Percentiles rank a stretch among this genome's conserved stretches.
Evolutionary conservation across 64 coral and sea anemone genomes (phyloP).

Genomic region (Montipora cactus): DNA sequence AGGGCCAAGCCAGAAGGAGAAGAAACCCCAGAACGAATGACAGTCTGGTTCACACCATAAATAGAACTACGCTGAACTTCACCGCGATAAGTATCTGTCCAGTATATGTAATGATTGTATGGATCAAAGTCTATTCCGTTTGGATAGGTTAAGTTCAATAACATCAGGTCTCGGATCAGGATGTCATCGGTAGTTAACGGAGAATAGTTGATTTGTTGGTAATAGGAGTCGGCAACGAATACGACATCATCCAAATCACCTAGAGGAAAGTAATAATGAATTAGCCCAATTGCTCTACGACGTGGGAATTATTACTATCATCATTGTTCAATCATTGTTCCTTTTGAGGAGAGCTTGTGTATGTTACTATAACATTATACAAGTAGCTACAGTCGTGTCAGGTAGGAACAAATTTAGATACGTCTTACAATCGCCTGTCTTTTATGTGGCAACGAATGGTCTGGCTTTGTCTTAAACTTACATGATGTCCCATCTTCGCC

Average conservation of each 20-base stretch:
- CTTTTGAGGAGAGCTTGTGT: too few species aligned
- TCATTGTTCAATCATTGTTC: too few species aligned
- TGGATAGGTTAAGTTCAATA: neutral
- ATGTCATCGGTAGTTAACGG: neutral
- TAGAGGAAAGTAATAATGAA: too few species aligned
- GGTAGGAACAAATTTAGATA: too few species aligned
- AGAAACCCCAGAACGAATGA: neutral
- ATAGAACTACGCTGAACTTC: constrained; percentile 1
- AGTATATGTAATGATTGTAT: constrained; percentile 14
- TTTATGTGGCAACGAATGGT: too few species aligned
- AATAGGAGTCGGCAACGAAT: constrained; percentile 11
- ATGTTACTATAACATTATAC: too few species aligned
- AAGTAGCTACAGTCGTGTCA: too few species aligned
- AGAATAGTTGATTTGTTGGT: constrained; percentile 12
- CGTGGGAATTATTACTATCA: too few species aligned
- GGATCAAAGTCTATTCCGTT: constrained; percentile 49
- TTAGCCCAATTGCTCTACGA: too few species aligned
- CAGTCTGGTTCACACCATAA: constrained; percentile 22
- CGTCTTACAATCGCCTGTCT: too few species aligned
- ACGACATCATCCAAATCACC: neutral
- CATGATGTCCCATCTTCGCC: constrained; percentile 61
- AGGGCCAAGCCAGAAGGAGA: neutral
- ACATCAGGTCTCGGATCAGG: neutral
- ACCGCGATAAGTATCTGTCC: constrained; percentile 34
- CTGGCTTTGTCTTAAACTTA: neutral